Conservation (phyloP, 64 coral and sea anemone genomes). For the Pachyseris speciosa region DNA sequence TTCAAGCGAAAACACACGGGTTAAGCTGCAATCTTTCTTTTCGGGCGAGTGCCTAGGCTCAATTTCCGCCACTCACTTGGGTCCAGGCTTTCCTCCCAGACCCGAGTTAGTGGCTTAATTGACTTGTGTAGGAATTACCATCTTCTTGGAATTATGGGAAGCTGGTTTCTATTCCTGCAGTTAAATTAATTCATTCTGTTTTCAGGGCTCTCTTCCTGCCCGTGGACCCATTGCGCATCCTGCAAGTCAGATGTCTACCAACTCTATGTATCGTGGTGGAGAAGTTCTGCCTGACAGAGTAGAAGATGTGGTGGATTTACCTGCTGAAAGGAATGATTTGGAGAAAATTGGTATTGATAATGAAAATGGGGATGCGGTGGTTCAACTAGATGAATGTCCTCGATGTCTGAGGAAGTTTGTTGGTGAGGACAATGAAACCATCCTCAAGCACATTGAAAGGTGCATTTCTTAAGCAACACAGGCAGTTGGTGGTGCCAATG, state of each 20-base stretch:
- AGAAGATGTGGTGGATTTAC: constrained; percentile 4
- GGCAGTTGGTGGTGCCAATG: too few relatives aligned
- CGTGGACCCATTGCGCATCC: background rate
- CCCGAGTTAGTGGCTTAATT: too few relatives aligned
- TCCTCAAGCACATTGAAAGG: constrained; percentile 46
- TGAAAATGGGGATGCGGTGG: background rate
- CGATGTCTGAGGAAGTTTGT: constrained; percentile 33
- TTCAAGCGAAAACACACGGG: too few relatives aligned
- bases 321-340: background rate
- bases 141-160: too few relatives aligned
- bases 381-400: constrained; percentile 23
- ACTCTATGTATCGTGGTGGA: constrained; percentile 32
- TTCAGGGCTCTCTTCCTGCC: background rate
- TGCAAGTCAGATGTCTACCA: background rate
- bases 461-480: constrained; percentile 18
- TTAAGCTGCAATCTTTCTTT: too few relatives aligned
- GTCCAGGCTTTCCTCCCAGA: too few relatives aligned
- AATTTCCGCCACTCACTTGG: too few relatives aligned
- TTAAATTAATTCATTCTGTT: background rate
- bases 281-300: constrained; percentile 14
- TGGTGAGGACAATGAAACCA: background rate
- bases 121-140: too few relatives aligned
- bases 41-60: too few relatives aligned
- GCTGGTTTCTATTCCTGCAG: too few relatives aligned
- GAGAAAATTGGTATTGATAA: too few relatives aligned